These are phyloP conservation scores for Fundulus diaphanus DNA, from an alignment of 2,797 vertebrate species.

Conservation along the genomic window DNA sequence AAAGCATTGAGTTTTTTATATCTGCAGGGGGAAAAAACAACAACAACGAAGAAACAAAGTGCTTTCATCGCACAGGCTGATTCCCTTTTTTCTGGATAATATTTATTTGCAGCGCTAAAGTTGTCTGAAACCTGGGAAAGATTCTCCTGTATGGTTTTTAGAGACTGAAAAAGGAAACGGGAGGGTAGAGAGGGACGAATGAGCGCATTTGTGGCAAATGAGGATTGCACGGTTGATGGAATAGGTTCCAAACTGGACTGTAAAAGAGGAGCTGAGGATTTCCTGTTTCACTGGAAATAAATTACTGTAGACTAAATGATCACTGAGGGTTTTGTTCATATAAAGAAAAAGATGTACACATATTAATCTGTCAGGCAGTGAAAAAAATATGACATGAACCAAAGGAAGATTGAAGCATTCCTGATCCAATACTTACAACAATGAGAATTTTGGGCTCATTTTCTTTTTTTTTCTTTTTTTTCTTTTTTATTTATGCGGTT, in stretches of 20 bases:
- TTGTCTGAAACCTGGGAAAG: conserved; percentile 44
- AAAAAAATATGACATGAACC: conserved; percentile 2
- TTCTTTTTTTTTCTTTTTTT: too few relatives aligned
- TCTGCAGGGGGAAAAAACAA: too few relatives aligned
- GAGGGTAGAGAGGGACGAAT: conserved; percentile 37
- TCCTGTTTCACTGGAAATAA: conserved; percentile 45
- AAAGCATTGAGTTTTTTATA: too few relatives aligned
- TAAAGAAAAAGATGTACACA: conserved; percentile 32
- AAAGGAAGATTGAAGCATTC: not conserved
- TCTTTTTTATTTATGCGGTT: too few relatives aligned
- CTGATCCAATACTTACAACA: not conserved
- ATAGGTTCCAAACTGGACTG: conserved; percentile 43
- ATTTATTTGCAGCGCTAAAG: conserved; percentile 39
- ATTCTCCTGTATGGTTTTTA: conserved; percentile 28
- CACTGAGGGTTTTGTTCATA: conserved; percentile 16
- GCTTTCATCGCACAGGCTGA: conserved; percentile 63
- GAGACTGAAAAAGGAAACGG: conserved; percentile 48
- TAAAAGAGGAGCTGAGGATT: conserved; percentile 53
- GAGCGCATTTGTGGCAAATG: conserved; percentile 44
- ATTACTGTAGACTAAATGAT: conserved; percentile 53
- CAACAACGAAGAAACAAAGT: conserved; percentile 51
- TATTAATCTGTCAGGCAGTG: conserved; percentile 3
- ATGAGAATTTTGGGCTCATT: not conserved
- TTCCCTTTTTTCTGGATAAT: conserved; percentile 29
- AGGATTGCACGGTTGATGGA: conserved; percentile 36